These are phyloP conservation scores for Hippopotamus amphibius DNA, from an alignment of 2,113 vertebrate genomes.

Conservation along the genomic window DNA sequence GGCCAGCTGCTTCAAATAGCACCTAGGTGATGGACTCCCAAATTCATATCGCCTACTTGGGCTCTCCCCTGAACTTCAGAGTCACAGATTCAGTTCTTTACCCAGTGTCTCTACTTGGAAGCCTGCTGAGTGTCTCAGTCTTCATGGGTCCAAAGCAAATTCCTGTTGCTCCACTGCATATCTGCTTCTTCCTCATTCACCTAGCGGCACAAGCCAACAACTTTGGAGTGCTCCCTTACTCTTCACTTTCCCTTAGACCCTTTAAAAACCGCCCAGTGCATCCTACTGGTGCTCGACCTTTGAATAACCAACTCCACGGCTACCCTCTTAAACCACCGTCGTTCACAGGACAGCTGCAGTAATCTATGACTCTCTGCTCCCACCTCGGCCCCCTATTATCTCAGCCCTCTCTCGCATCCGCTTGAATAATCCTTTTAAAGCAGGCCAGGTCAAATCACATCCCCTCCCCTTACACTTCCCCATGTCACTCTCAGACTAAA, in stretches of 20 bases:
- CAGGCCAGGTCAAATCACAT: background rate
- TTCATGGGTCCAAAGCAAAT: background rate
- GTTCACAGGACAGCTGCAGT: background rate
- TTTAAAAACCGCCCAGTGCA: background rate
- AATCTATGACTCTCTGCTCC: background rate
- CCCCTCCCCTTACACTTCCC: background rate
- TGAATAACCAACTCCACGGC: background rate
- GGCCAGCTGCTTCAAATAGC: background rate
- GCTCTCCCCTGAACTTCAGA: background rate
- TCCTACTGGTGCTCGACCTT: background rate
- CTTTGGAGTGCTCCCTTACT: background rate
- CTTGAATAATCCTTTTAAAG: background rate
- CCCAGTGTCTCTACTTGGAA: background rate
- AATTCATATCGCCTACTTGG: background rate
- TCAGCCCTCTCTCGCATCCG: background rate
- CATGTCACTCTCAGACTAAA: background rate
- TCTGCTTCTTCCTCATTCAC: background rate
- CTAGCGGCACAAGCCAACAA: background rate
- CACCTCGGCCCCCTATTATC: accelerated
- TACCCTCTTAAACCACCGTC: background rate
- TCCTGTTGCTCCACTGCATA: background rate
- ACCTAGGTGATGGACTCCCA: background rate
- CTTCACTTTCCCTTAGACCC: background rate
- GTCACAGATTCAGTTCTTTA: background rate
- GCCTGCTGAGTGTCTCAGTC: background rate